These are phyloP conservation scores for Nephrotoma guestfalica DNA, from an alignment of 2,888 invertebrate genomes.

Conservation along the genomic window DNA sequence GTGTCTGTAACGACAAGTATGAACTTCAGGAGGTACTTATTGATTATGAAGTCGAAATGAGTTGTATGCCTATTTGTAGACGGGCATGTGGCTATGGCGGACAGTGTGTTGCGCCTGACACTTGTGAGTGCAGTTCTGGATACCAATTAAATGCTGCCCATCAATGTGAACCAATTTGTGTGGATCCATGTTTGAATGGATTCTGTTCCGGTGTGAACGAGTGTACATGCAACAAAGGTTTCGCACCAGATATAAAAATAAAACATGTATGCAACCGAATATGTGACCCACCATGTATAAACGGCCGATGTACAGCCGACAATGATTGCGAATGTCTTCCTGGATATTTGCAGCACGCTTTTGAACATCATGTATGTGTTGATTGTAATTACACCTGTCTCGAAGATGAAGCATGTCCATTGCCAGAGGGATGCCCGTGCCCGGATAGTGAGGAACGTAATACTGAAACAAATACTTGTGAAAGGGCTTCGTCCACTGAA, in stretches of 20 bases:
- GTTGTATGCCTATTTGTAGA: conserved; percentile 60
- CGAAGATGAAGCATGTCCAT: background rate
- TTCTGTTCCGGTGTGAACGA: conserved; percentile 16
- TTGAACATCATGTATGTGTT: background rate
- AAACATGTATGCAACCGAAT: conserved; percentile 8
- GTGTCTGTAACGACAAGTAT: background rate
- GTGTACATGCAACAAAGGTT: conserved; percentile 20
- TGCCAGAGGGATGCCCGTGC: background rate
- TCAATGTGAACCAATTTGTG: conserved; percentile 7
- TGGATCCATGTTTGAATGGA: conserved; percentile 5
- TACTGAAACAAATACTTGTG: background rate
- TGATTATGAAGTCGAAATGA: background rate
- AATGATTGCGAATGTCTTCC: background rate
- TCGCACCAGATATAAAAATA: conserved; percentile 1
- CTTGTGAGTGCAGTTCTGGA: conserved; percentile 22
- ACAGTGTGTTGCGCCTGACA: conserved; percentile 25
- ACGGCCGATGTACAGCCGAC: background rate
- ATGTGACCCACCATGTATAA: conserved; percentile 1
- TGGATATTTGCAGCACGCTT: background rate
- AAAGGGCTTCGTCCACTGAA: background rate
- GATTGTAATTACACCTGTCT: background rate
- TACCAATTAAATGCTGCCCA: background rate
- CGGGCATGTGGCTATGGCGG: conserved; percentile 41
- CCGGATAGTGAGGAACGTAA: background rate
- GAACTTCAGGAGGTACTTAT: too few species aligned